Base-by-base conservation (phyloP, 2,888 invertebrate species). In the Cerastoderma edule region DNA sequence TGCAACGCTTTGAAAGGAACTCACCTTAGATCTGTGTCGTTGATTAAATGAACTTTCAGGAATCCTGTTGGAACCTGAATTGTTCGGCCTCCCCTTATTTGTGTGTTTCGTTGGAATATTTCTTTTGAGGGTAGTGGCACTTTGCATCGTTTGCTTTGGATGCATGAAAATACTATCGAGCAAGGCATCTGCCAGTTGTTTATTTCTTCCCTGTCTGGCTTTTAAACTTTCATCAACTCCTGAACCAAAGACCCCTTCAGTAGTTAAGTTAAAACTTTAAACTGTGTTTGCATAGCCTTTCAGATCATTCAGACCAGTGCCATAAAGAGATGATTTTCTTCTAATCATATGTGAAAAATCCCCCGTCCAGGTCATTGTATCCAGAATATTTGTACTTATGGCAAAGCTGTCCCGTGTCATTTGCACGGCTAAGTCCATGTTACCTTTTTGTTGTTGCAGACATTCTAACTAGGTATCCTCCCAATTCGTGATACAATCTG, bases 191-290 rank as follows among this genome's bases (percentile, higher is more conserved):
- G 35, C 13, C 4, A 63, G 3, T 30, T 63, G 39, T n/a, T 63
- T 35, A 63, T 63, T 63, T 63, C 39, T 63, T 24, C 39, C 63
- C 63, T 63, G 63, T 35, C 6, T 39, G 24, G 13, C 63, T n/a
- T 35, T 63, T 10, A 39, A 16, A 39, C 39, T 63, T 8, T 53
- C 8, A 24, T 63, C 63, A 24, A 63, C 35, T 13, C 6, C 44
- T 10, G 39, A 35, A 24, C 35, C 63, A 63, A 63, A 63, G 5
- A 63, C 63, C 5, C 35, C 35, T 39, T 35, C 63, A 22, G 39
- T 35, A 6, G 35, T 27, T 56, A 56, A 32, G 39, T 24, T 35
- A 16, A 35, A 44, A 39, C n/a, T 63, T 19, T 44, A 24, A 35
- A 63, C 35, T 13, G 35, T 63, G 10, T 35, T 10, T 13, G 35